Conservation (phyloP, 2,888 invertebrate genomes). For the Papilio elwesi region DNA sequence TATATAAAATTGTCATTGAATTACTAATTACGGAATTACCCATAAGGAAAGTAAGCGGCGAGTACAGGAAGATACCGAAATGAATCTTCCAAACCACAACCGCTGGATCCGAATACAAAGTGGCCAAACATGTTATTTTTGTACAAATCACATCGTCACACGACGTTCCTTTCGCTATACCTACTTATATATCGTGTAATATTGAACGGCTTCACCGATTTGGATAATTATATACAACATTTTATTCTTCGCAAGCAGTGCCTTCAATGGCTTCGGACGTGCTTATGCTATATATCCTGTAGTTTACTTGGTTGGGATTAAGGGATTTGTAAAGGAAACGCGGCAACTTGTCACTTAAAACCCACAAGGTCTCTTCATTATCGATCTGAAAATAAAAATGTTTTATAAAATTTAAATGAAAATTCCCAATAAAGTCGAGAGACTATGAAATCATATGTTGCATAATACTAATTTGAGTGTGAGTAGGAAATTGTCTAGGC, state of each 20-base stretch:
- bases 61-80: background rate
- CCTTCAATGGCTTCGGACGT: conserved; percentile 83
- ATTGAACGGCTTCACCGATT: too few relatives aligned
- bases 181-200: too few relatives aligned
- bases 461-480: too few relatives aligned
- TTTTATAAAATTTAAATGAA: background rate
- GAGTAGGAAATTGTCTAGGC: too few relatives aligned
- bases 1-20: background rate
- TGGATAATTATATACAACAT: background rate
- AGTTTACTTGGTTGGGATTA: conserved; percentile 88
- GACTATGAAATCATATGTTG: too few relatives aligned
- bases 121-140: background rate
- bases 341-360: conserved; percentile 91
- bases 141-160: too few relatives aligned
- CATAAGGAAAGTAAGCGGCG: background rate
- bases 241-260: conserved; percentile 75
- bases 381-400: conserved; percentile 80
- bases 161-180: too few relatives aligned
- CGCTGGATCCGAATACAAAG: background rate
- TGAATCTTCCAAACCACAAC: background rate
- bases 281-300: conserved; percentile 84
- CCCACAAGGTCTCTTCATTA: conserved; percentile 84
- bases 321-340: conserved; percentile 87
- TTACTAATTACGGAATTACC: background rate
- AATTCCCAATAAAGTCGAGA: too few relatives aligned